Evolutionary conservation across 2,797 vertebrate species (phyloP).

Genomic region (Numenius phaeopus): DNA sequence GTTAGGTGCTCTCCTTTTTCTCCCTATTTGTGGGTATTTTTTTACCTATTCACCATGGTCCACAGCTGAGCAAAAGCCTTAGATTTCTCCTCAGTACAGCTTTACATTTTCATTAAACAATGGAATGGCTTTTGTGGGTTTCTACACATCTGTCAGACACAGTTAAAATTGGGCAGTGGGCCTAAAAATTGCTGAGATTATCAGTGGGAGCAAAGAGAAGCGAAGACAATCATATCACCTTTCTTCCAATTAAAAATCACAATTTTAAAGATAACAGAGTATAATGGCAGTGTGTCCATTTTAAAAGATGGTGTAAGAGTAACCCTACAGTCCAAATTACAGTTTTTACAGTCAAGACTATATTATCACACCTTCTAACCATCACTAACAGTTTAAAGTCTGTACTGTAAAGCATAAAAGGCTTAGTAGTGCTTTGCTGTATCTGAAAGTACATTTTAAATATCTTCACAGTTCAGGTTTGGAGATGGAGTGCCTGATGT

Average conservation of each 20-base stretch:
- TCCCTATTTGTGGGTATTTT: background rate
- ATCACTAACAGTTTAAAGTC: background rate
- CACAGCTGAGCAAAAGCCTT: background rate
- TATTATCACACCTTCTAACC: background rate
- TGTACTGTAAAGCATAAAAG: background rate
- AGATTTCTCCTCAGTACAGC: background rate
- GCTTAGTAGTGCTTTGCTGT: background rate
- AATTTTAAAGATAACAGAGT: background rate
- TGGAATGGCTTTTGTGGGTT: background rate
- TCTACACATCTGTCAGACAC: background rate
- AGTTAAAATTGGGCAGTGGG: background rate
- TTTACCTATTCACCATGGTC: rapidly evolving
- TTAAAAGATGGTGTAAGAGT: background rate
- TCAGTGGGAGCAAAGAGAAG: background rate
- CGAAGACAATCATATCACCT: background rate
- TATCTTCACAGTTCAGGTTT: constrained; percentile 63
- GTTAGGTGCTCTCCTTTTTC: background rate
- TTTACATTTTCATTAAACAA: background rate
- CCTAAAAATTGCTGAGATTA: background rate
- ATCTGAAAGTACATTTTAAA: background rate
- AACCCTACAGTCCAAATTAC: background rate
- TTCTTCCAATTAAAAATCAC: background rate
- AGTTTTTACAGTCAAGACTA: background rate
- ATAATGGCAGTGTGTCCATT: background rate
- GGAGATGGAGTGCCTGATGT: constrained; percentile 30